Evolutionary conservation across 2,888 invertebrate genomes (phyloP).

Genomic region (Oxytorus armatus): DNA sequence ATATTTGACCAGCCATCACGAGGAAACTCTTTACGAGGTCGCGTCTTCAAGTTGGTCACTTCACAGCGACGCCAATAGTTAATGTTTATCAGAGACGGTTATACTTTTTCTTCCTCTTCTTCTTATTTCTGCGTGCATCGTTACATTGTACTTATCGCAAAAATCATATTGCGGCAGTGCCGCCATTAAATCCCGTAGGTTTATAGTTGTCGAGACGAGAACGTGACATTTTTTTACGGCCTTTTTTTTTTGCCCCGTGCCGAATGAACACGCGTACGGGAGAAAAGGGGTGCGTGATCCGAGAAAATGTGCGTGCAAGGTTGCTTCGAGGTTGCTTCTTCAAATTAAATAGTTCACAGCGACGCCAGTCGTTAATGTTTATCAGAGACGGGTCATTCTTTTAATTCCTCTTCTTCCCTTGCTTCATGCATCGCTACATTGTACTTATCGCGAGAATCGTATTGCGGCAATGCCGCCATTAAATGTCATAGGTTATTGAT

Average conservation of each 20-base stretch:
- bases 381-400: too few species aligned
- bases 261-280: background rate
- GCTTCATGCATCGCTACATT: slow-evolving; percentile 7
- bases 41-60: background rate
- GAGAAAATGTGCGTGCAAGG: slow-evolving; percentile 48
- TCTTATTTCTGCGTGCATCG: too few species aligned
- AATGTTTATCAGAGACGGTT: too few species aligned
- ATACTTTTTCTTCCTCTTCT: too few species aligned
- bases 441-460: slow-evolving; percentile 23
- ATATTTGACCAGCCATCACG: background rate
- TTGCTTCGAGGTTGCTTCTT: background rate
- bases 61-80: background rate
- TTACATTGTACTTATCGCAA: slow-evolving; percentile 16
- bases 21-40: background rate
- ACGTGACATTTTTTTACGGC: slow-evolving; percentile 34
- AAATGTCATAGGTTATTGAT: slow-evolving; percentile 27
- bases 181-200: slow-evolving; percentile 24
- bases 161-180: slow-evolving; percentile 4
- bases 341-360: background rate
- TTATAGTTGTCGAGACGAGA: slow-evolving; percentile 32
- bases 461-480: slow-evolving; percentile 17
- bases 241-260: slow-evolving; percentile 32
- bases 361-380: background rate
- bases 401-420: too few species aligned
- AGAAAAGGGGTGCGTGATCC: slow-evolving; percentile 16